Conservation (phyloP, 2,888 invertebrate species). For the Oeneis ivallda region DNA sequence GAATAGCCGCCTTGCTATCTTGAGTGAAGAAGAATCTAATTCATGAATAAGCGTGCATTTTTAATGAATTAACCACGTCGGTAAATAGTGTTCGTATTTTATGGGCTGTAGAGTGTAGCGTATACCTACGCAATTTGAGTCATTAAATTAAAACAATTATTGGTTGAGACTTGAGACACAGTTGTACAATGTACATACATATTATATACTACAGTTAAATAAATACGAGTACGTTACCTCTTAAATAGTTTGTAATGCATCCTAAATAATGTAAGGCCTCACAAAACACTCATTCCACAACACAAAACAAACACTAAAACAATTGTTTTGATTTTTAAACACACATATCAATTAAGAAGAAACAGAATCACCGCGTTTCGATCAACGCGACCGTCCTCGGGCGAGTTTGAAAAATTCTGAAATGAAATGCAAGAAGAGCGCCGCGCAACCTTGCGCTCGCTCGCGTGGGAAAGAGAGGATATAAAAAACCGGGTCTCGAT, state of each 20-base stretch:
- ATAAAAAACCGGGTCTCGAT: conserved; percentile 39
- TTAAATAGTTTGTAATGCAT: conserved; percentile 78
- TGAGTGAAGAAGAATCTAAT: conserved; percentile 9
- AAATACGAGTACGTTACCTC: conserved; percentile 56
- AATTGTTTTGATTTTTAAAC: conserved; percentile 20
- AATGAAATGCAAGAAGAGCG: conserved; percentile 53
- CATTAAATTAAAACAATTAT: conserved; percentile 8
- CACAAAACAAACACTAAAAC: conserved; percentile 36
- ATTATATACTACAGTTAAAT: not conserved
- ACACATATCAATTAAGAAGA: conserved; percentile 7
- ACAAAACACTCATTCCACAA: conserved; percentile 49
- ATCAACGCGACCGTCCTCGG: conserved; percentile 49
- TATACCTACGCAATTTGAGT: not conserved
- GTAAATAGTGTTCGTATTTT: not conserved
- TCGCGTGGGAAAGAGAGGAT: conserved; percentile 54
- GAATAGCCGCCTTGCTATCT: not conserved
- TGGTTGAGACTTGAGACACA: conserved; percentile 11
- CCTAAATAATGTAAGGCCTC: conserved; percentile 50
- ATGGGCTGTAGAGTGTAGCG: not conserved
- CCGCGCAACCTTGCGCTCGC: conserved; percentile 19
- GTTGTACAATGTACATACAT: too few relatives aligned
- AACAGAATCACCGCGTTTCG: conserved; percentile 35
- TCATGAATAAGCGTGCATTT: conserved; percentile 21
- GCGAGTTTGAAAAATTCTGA: conserved; percentile 58
- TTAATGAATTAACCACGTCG: not conserved